Evolutionary conservation across 2,113 vertebrate genomes (phyloP).

Genomic region (Gopherus flavomarginatus): DNA sequence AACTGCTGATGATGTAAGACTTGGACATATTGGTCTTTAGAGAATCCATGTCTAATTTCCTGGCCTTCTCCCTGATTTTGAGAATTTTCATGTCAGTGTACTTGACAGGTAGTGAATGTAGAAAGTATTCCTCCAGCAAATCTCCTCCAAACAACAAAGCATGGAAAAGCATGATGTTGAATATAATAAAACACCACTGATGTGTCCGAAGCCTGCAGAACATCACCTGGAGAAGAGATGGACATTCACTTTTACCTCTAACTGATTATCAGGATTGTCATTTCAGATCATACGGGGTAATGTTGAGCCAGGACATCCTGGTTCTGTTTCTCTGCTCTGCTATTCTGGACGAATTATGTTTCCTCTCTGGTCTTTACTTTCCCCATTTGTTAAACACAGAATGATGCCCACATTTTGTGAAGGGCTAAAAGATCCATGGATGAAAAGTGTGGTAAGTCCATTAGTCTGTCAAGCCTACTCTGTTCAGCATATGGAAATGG

Average conservation of each 20-base stretch:
- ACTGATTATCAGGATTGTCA: background rate
- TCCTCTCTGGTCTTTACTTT: background rate
- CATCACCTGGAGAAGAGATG: slow-evolving; percentile 70
- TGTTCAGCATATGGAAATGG: background rate
- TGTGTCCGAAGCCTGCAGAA: slow-evolving; percentile 89
- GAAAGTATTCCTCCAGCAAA: slow-evolving; percentile 91
- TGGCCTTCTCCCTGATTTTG: slow-evolving; percentile 85
- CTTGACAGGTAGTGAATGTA: slow-evolving; percentile 81
- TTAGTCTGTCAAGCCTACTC: background rate
- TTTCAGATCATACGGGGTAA: background rate
- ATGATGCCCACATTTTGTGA: background rate
- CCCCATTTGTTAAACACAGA: background rate
- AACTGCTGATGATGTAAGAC: slow-evolving; percentile 70
- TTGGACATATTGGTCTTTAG: slow-evolving; percentile 82
- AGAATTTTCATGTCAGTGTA: slow-evolving; percentile 82
- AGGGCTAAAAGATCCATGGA: background rate
- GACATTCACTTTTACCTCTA: background rate
- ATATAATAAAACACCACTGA: slow-evolving; percentile 94
- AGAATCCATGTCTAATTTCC: slow-evolving; percentile 80
- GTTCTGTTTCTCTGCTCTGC: background rate
- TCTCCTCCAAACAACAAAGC: slow-evolving; percentile 91
- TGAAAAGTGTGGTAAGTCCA: accelerated
- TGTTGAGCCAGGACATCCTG: background rate
- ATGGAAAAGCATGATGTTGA: slow-evolving; percentile 90
- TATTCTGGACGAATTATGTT: background rate